Evolutionary conservation across 2,888 invertebrate species (phyloP), one percentile per base, ranked within the genome.

Genomic region (Macroteleia sp.): DNA sequence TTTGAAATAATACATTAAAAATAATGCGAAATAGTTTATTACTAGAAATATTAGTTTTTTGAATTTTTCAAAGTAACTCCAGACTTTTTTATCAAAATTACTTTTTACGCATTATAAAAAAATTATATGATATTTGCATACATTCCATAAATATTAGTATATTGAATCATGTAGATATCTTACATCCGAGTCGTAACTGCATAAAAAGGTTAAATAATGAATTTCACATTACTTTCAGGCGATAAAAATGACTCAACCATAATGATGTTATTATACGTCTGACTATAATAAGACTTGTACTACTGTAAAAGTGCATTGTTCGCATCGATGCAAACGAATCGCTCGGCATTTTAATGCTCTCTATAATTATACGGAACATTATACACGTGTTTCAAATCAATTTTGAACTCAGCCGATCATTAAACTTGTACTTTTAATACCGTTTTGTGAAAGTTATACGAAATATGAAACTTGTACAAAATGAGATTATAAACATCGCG

Each of bases 291-390:
- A 9, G 71, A 75, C 54, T 75, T 50, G 59, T 75, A 80, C 80
- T 77, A 80, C 80, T 80, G 69, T 36, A 77, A 71, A 74, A 62
- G 62, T 59, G 56, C 67, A 62, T 80, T 62, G 50, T 76, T 69
- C 59, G 54, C 48, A 32, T 14, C 41, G 22, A 42, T 12, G 44
- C 34, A 10, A 66, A 44, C 42, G 28, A 56, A 50, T n/a, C n/a
- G n/a, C n/a, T n/a, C 14, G 28, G 6, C 14, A 44, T 39, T 32
- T 46, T 22, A 57, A 57, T 14, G 46, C 10, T 16, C 39, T 12
- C 46, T 14, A 9, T 71, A 62, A 71, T 62, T 56, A 48, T 28
- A 30, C 36, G 46, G 17, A 71, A 36, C 69, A 52, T 54, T 44
- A 32, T 70, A 28, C 36, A 70, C 59, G 32, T 50, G 64, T 57